Percentiles rank a stretch among this genome's conserved stretches.
Conservation (phyloP, 2,888 invertebrate species). For the Epirrita christyi region DNA sequence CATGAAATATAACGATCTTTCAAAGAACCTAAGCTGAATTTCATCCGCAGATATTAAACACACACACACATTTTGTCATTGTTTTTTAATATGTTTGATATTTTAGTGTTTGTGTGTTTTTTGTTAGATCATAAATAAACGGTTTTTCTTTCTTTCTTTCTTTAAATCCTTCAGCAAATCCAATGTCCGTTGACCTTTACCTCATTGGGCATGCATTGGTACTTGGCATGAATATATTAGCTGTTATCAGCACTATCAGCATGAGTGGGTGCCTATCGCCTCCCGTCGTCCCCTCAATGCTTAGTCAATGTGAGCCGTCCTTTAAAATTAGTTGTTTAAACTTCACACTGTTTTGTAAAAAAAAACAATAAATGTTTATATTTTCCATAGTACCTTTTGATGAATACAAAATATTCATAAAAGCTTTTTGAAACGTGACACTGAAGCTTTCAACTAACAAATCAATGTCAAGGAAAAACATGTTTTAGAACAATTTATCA, state of each 20-base stretch:
- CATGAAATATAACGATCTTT: too few species aligned
- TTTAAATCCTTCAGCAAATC: not conserved
- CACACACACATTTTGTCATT: too few species aligned
- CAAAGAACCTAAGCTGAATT: too few species aligned
- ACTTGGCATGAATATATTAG: slow-evolving; percentile 70
- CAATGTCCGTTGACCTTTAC: slow-evolving; percentile 54
- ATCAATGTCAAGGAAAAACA: not conserved
- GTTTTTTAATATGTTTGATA: too few species aligned
- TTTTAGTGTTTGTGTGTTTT: too few species aligned
- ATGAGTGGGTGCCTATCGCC: slow-evolving; percentile 77
- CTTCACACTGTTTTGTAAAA: slow-evolving; percentile 4
- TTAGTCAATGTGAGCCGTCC: slow-evolving; percentile 36
- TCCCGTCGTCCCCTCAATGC: slow-evolving; percentile 42
- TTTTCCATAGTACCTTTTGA: not conserved
- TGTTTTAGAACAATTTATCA: slow-evolving; percentile 14
- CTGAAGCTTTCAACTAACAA: not conserved
- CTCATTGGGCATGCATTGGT: slow-evolving; percentile 72
- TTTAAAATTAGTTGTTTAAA: slow-evolving; percentile 37
- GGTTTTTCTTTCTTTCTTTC: too few species aligned
- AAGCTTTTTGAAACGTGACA: slow-evolving; percentile 6
- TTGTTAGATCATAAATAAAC: too few species aligned
- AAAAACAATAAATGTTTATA: not conserved
- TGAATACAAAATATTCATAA: not conserved
- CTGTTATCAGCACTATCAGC: slow-evolving; percentile 72
- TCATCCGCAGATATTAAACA: too few species aligned